Evolutionary conservation across 2,888 invertebrate species (phyloP), one percentile per base, ranked within the genome.

Genomic region (Lottia scabra): DNA sequence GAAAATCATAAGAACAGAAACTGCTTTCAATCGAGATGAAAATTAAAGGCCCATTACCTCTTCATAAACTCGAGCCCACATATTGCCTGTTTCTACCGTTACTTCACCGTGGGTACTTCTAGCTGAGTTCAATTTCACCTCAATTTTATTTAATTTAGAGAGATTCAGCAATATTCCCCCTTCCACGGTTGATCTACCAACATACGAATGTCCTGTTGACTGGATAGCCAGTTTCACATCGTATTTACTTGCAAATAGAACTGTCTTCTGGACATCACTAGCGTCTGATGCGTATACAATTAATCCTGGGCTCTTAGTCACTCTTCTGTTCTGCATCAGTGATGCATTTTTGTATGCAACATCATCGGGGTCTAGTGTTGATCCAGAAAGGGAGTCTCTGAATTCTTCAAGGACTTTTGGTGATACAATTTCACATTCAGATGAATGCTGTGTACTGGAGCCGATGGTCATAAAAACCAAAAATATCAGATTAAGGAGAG

Each of bases 231-330:
- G 19, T 8, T 26, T 19, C 26, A 56, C 19, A 67, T 27, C 16
- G 27, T 23, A 15, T 27, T 15, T 27, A 10, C 15, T 13, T 19
- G 46, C 27, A 16, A 71, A 43, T 19, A 19, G 19, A 30, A 70
- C 62, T 1, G 78, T 68, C 16, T 74, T 64, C 65, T 79, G 73
- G 6, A 83, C 75, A 68, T 83, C 82, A 19, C 77, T 48, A 10
- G 63, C 67, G 10, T 73, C 67, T 2, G 38, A 15, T 13, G 70
- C 74, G n/a, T 63, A 23, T 1, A 69, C 72, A 8, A 80, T 75
- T 5, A 65, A 15, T 23, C 63, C 64, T 1, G 80, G 80, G 8
- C 65, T 56, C 48, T 70, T 74, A 0, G 68, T 71, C 1, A 63
- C 45, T 45, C 73, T 43, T 12, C 67, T 44, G 44, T 79, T 76